Evolutionary conservation across 2,888 invertebrate genomes (phyloP), one percentile per base, ranked within the genome.

Genomic region (Synergus gifuensis): DNA sequence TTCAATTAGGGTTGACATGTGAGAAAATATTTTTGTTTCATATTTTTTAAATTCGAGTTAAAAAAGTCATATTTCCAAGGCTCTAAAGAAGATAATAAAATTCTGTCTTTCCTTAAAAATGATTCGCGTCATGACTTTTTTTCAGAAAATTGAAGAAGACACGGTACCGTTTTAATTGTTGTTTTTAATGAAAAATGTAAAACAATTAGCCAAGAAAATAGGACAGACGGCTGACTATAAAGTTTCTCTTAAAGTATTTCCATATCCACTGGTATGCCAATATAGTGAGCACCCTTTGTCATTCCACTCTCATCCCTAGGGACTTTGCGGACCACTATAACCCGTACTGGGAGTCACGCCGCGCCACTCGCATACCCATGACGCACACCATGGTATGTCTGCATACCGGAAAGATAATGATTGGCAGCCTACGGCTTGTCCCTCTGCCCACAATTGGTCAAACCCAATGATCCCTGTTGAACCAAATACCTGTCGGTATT

Each of bases 181-280:
- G 49, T 49, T 49, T 49, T 16, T 4, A 54, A 49, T 66, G 64
- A 4, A n/a, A 36, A 22, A 14, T 40, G 9, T 36, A 40, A 62
- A 46, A 60, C 60, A 63, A 76, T 16, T 42, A 76, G 18, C 1
- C 4, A 9, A 28, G 77, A 63, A 46, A 22, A n/a, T 36, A 62
- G 36, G 66, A 49, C 49, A 73, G 28, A 54, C 36, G 84, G 82
- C 81, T 81, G 82, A 86, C 88, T 89, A 87, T 90, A 90, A 90
- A 90, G 90, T 90, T 88, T 89, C 87, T 88, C 87, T 91, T 89
- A 89, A 91, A 91, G 91, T 91, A 91, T 91, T 91, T 90, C 90
- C 90, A 91, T 91, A 90, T 91, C 84, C 89, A 86, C 87, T 85
- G 91, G 91, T 91, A 91, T 91, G 91, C 90, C 91, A 91, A 91